Conservation (phyloP, 1,140 invertebrate species). For the Temnothorax curvispinosus region DNA sequence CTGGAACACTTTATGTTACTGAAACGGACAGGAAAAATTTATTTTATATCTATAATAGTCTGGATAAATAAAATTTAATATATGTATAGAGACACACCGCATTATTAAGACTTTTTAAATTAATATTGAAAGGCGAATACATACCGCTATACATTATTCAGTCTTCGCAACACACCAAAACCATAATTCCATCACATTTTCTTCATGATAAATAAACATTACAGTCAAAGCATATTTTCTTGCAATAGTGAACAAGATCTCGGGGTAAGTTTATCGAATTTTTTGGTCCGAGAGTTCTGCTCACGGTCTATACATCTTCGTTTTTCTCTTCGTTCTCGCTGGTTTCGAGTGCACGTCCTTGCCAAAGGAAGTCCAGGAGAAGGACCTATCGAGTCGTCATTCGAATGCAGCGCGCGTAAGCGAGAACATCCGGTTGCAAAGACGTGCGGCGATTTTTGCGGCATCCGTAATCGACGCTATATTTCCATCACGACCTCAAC, state of each 20-base stretch:
- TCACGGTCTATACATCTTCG: slow-evolving; percentile 18
- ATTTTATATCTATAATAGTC: neutral
- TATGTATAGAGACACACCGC: neutral
- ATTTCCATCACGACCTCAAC: slow-evolving; percentile 33
- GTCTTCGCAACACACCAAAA: neutral
- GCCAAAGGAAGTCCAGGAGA: slow-evolving; percentile 27
- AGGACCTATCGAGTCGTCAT: slow-evolving; percentile 37
- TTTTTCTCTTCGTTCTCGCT: slow-evolving; percentile 3
- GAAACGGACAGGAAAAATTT: neutral
- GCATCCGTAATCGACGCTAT: slow-evolving; percentile 20
- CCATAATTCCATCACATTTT: neutral
- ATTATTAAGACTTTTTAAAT: neutral
- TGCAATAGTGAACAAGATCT: slow-evolving; percentile 23
- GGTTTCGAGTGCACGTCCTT: slow-evolving; percentile 21
- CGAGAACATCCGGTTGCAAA: slow-evolving; percentile 34
- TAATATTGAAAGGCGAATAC: neutral
- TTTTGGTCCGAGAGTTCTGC: slow-evolving; percentile 45
- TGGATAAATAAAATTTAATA: neutral
- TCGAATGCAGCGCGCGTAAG: slow-evolving; percentile 48
- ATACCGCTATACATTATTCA: neutral
- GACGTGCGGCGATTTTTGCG: slow-evolving; percentile 54
- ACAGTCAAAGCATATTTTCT: slow-evolving; percentile 43
- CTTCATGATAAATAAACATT: neutral
- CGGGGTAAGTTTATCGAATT: slow-evolving; percentile 19
- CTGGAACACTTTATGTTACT: neutral